Conservation (phyloP, 1,140 invertebrate species). For the Armadillidium nasatum region DNA sequence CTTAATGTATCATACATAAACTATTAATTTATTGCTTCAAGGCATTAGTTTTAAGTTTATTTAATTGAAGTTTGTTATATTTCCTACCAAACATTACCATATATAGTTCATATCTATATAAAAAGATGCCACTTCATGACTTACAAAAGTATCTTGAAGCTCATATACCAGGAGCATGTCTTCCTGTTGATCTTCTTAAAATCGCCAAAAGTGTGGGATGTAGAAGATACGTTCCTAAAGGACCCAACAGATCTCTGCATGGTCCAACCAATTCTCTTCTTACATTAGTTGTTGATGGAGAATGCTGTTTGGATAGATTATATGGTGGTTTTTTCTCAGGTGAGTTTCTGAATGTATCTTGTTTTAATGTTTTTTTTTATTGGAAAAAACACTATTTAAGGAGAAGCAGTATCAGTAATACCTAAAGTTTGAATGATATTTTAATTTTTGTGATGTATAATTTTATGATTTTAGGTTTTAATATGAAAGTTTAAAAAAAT, state of each 20-base stretch:
- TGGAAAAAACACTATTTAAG: conserved; percentile 15
- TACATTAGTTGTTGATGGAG: conserved; percentile 77
- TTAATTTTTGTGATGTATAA: conserved; percentile 9
- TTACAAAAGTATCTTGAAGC: conserved; percentile 66
- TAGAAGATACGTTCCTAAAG: conserved; percentile 43
- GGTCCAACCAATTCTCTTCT: conserved; percentile 48
- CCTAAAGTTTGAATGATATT: conserved; percentile 22
- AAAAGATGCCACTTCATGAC: conserved; percentile 63
- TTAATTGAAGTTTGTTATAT: background rate
- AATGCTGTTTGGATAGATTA: conserved; percentile 83
- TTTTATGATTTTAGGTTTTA: conserved; percentile 18
- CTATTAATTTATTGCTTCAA: background rate
- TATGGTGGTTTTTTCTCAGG: conserved; percentile 88
- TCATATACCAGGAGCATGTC: conserved; percentile 61
- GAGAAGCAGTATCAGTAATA: background rate
- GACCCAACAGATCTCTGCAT: conserved; percentile 11
- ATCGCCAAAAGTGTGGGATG: conserved; percentile 62
- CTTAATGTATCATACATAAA: background rate
- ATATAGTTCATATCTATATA: background rate
- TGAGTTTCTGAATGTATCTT: conserved; percentile 48
- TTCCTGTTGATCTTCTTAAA: conserved; percentile 69
- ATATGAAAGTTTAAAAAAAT: background rate
- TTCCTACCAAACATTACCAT: background rate
- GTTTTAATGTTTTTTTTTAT: background rate
- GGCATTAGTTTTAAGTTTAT: background rate